A percentile compares a stretch with the other conserved stretches of the same genome.
These are phyloP conservation scores for Nemotelus nigrinus DNA, from an alignment of 2,888 invertebrate species.

Conservation along the genomic window DNA sequence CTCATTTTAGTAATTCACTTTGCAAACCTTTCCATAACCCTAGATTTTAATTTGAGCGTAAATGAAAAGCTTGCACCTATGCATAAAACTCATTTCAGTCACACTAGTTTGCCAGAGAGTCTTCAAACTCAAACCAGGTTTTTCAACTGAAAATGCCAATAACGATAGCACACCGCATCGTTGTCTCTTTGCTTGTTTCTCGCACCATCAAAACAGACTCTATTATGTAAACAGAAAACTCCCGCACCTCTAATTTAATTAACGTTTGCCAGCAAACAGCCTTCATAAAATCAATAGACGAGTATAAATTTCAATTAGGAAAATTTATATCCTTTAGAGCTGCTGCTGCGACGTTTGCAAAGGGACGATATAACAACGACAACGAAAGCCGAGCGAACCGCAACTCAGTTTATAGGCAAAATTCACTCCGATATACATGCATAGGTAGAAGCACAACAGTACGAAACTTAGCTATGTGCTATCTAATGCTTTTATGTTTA, in stretches of 20 bases:
- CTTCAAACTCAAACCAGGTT: background rate
- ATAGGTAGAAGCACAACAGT: no score
- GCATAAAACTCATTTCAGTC: no score
- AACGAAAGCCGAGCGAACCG: background rate
- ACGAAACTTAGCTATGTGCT: no score
- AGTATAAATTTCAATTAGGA: conserved; percentile 52
- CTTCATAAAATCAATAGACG: conserved; percentile 51
- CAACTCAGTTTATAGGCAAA: conserved; percentile 3
- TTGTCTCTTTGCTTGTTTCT: conserved; percentile 18
- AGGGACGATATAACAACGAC: conserved; percentile 5
- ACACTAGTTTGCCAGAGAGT: no score
- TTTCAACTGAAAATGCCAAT: no score
- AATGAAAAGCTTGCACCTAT: no score
- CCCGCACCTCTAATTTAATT: conserved; percentile 52
- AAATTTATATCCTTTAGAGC: conserved; percentile 50
- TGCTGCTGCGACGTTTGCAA: conserved; percentile 1
- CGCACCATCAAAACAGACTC: conserved; percentile 14
- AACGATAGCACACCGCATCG: conserved; percentile 19
- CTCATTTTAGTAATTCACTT: no score
- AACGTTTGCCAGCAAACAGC: conserved; percentile 49
- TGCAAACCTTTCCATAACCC: no score
- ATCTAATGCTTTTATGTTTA: no score
- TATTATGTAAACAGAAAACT: conserved; percentile 51
- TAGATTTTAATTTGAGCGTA: no score
- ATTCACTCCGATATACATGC: background rate